Percentiles rank a stretch among this genome's conserved stretches.
phyloP scores from a whole-genome alignment of 2,113 vertebrate genomes.

The Verasper variegatus region DNA sequence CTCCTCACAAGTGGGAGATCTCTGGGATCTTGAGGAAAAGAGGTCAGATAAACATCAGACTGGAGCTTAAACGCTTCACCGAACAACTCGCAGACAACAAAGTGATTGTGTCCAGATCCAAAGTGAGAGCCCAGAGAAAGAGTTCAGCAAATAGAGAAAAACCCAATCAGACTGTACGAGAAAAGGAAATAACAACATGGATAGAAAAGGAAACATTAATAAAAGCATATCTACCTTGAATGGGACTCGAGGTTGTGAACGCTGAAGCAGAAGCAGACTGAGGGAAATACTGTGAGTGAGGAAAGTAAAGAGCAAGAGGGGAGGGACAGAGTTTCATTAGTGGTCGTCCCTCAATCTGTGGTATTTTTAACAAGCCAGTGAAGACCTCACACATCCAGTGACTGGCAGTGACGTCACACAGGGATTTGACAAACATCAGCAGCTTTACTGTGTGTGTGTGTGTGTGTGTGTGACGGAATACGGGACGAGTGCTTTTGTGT shows the following conservation, averaged over 20 bases:
- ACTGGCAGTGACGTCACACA: conserved; percentile 43
- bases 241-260: conserved; percentile 10
- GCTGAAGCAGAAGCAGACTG: conserved; percentile 7
- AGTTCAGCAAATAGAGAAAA: not conserved
- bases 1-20: not conserved
- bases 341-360: conserved; percentile 53
- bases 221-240: conserved; percentile 7
- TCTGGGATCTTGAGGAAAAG: conserved; percentile 4
- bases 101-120: not conserved
- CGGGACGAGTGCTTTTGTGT: not conserved
- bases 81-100: not conserved
- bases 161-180: not conserved
- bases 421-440: conserved; percentile 46
- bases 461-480: not conserved
- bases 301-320: not conserved
- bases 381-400: conserved; percentile 72
- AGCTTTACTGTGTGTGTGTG: conserved; percentile 11
- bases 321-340: conserved; percentile 17
- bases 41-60: conserved; percentile 1
- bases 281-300: conserved; percentile 15
- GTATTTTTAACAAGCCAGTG: conserved; percentile 64
- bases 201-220: not conserved
- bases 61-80: not conserved
- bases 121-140: not conserved
- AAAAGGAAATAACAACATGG: not conserved